Evolutionary conservation across 2,888 invertebrate genomes (phyloP), one percentile per base, ranked within the genome.

Genomic region (Euplexia lucipara): DNA sequence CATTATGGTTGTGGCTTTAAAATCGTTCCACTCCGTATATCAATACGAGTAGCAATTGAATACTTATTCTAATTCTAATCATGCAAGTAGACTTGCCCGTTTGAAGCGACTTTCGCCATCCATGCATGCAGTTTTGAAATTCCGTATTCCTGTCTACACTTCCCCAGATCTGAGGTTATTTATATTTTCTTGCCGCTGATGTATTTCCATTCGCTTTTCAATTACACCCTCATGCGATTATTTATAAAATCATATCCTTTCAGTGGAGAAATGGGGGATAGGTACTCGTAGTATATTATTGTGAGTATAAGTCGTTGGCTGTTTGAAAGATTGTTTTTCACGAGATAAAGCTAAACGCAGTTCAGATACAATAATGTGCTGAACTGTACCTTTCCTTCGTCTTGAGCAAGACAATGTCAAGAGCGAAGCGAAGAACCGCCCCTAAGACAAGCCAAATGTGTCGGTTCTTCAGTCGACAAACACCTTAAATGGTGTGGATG

Each of bases 91-190:
- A 84, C 83, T 86, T 37, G 69, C 60, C n/a, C 66, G 41, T 30
- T 72, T 45, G 66, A 87, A 82, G 37, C 14, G 9, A 12, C 65
- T 30, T 32, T 18, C 39, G 34, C 65, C 72, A 69, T 66, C 76
- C 79, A 82, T 83, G 84, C 82, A 87, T 87, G 83, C 87, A 85
- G 85, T 88, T 85, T 81, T 81, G 68, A 84, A 86, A 85, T 86
- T 85, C 81, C 76, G 82, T 85, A 84, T 86, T 88, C 83, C 81
- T 79, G 76, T 81, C 78, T 80, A 73, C 80, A 78, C 77, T 67
- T 35, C 62, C 58, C 67, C 70, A 51, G 75, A 70, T 78, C 74
- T 70, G 47, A 54, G 56, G 61, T 72, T 78, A 77, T 78, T 78
- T 81, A 75, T 78, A 75, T 62, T 64, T n/a, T 63, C 58, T 53